Conservation (phyloP, 2,113 vertebrate genomes). For the Archilochus colubris region DNA sequence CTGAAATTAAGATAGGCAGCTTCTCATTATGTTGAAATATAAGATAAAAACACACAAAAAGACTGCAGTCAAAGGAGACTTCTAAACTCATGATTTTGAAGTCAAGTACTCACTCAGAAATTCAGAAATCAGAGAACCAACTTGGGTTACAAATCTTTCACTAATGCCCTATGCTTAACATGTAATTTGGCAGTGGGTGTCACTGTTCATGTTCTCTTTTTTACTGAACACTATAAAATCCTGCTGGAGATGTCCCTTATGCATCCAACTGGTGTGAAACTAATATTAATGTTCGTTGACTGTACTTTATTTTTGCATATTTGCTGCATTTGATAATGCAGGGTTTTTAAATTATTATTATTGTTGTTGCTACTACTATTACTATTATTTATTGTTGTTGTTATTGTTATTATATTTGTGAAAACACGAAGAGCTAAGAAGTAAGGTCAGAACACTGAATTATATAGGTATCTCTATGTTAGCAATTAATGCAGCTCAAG, state of each 20-base stretch:
- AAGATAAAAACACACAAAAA: background rate
- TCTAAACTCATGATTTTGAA: background rate
- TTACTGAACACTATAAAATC: background rate
- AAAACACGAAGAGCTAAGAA: background rate
- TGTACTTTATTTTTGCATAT: background rate
- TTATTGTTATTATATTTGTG: background rate
- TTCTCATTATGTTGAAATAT: background rate
- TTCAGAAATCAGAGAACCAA: background rate
- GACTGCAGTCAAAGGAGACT: background rate
- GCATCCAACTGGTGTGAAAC: background rate
- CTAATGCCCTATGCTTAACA: accelerated
- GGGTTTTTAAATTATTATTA: background rate
- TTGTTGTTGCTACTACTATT: background rate
- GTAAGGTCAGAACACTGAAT: background rate
- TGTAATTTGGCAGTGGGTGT: background rate
- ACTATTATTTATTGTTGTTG: background rate
- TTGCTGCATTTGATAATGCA: background rate
- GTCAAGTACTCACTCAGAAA: background rate
- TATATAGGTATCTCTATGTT: background rate
- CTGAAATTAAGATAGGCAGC: background rate
- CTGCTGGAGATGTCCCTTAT: background rate
- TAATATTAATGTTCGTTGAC: background rate
- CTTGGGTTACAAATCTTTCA: background rate
- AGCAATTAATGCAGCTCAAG: background rate
- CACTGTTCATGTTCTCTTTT: background rate